Base-by-base conservation (phyloP, 92 coral and sea anemone genomes). In the Plumapathes pennacea region DNA sequence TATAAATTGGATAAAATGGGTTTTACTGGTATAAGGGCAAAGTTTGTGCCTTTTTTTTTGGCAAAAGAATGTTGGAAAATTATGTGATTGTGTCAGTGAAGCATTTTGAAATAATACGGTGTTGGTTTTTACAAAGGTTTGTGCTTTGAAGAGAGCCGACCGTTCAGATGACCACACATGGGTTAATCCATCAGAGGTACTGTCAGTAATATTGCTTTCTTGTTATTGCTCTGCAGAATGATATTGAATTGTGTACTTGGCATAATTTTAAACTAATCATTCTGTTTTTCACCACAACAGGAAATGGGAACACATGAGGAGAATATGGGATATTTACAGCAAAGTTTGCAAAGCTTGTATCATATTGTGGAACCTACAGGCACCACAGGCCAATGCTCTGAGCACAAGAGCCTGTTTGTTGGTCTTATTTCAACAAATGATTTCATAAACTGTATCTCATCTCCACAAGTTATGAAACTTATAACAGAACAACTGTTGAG, bases 111-210 rank as follows among this genome's bases (percentile, higher is more conserved):
- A 2, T 28, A 27, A 8, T 25, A 8, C 24, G n/a, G n/a, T n/a
- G n/a, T n/a, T n/a, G n/a, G n/a, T n/a, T 56, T 38, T 44, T 28
- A 12, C 18, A 26, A 32, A 80, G 92, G 83, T 85, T 18, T 80
- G 84, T 74, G 78, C 83, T 12, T 19, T 85, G 75, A 85, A 85
- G 48, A 44, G 45, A 32, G 49, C 69, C 20, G 92, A 85, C 19
- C 64, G 74, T 42, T 64, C 69, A 27, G 63, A 60, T 56, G 53
- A 57, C 43, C 23, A 17, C 28, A 46, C 60, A 8, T 85, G 92
- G 92, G 69, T 85, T 22, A 85, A 80, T 49, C 88, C 92, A 4
- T 51, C 92, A 5, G 87, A 85, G 84, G 92, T 85, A 21, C 29
- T 8, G 40, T n/a, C 8, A 34, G 9, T 34, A 8, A 34, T 20